Percentiles rank a stretch among this genome's conserved stretches.
Conservation (phyloP, 2,888 invertebrate genomes). For the Lepidonotus clava region DNA sequence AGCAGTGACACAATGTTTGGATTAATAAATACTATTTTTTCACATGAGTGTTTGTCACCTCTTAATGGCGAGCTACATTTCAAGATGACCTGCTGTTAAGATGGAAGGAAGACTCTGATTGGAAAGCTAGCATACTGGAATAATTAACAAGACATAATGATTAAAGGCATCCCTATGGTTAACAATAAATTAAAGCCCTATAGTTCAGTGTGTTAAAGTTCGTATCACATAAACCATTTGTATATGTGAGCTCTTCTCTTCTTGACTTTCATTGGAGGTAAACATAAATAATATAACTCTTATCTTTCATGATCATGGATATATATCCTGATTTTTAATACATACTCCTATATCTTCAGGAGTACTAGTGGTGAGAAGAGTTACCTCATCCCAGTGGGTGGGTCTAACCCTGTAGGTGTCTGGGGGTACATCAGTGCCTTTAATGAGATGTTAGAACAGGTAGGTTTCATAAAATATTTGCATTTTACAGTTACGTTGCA, state of each 20-base stretch:
- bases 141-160: no score
- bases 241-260: not conserved
- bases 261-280: not conserved
- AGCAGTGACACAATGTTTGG: no score
- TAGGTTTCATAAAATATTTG: slow-evolving; percentile 47
- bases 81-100: no score
- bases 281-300: no score
- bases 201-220: not conserved
- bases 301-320: not conserved
- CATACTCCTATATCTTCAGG: slow-evolving; percentile 60
- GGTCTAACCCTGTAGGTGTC: slow-evolving; percentile 73
- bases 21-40: no score
- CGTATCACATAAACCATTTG: not conserved
- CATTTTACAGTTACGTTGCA: not conserved
- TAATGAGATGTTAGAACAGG: slow-evolving; percentile 71
- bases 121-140: no score
- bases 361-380: slow-evolving; percentile 69
- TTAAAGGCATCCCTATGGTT: no score
- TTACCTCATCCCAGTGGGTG: slow-evolving; percentile 75
- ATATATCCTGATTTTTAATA: not conserved
- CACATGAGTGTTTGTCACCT: no score
- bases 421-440: slow-evolving; percentile 76
- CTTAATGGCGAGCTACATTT: no score
- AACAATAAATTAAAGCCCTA: no score
- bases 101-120: no score